A percentile compares a stretch with the other conserved stretches of the same genome.
phyloP scores from a whole-genome alignment of 2,797 vertebrate genomes.

The Peromyscus melanophrys region DNA sequence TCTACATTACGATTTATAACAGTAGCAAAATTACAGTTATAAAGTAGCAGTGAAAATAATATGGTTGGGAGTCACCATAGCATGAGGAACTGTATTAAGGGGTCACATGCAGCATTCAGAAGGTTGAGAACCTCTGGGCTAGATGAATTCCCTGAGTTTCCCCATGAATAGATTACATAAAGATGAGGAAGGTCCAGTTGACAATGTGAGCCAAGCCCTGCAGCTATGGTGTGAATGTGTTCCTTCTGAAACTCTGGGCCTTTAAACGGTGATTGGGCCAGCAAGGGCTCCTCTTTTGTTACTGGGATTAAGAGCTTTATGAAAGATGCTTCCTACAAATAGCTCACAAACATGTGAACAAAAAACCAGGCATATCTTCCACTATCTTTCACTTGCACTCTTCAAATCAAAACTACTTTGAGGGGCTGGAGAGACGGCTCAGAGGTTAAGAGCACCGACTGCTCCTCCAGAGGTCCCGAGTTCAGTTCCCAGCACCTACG shows the following conservation, averaged over 20 bases:
- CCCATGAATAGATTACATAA: neutral
- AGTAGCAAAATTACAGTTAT: too few relatives aligned
- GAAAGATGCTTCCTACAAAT: neutral
- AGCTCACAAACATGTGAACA: neutral
- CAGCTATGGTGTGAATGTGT: neutral
- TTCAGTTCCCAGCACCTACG: too few relatives aligned
- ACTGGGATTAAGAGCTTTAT: neutral
- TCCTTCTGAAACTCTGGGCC: neutral
- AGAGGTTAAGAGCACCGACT: too few relatives aligned
- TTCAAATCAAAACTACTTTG: neutral
- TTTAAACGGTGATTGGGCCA: neutral
- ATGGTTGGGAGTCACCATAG: too few relatives aligned
- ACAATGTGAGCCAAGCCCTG: neutral
- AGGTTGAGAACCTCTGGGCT: neutral
- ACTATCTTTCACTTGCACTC: neutral
- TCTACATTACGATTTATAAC: too few relatives aligned
- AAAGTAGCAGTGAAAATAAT: too few relatives aligned
- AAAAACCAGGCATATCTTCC: neutral
- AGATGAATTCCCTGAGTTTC: neutral
- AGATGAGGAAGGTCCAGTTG: neutral
- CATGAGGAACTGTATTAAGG: too few relatives aligned
- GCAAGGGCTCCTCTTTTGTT: neutral
- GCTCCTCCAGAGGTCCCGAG: too few relatives aligned
- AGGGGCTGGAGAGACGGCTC: too few relatives aligned
- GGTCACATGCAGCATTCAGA: too few relatives aligned